These are phyloP conservation scores for Notarius quadriscutis DNA, from an alignment of 2,113 vertebrate species.

Conservation along the genomic window DNA sequence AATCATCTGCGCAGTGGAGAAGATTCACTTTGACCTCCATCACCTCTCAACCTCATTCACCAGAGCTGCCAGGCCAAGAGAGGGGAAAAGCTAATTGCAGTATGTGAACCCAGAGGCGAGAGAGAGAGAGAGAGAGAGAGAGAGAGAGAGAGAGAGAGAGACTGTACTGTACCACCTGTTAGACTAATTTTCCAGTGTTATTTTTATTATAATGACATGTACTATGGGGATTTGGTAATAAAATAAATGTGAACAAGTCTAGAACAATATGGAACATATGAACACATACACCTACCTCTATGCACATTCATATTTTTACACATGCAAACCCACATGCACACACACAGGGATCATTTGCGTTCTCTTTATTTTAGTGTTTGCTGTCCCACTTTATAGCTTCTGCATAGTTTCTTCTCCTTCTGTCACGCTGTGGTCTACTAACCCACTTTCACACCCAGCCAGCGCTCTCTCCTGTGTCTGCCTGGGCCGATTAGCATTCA, in stretches of 20 bases:
- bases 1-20: constrained; percentile 73
- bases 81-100: constrained; percentile 59
- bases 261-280: constrained; percentile 16
- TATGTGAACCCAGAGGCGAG: constrained; percentile 61
- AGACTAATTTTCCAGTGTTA: constrained; percentile 14
- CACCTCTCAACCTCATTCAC: constrained; percentile 67
- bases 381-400: constrained; percentile 65
- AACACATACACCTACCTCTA: neutral
- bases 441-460: constrained; percentile 74
- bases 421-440: constrained; percentile 70
- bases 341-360: constrained; percentile 50
- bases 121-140: constrained; percentile 54
- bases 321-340: neutral
- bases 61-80: constrained; percentile 51
- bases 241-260: constrained; percentile 23
- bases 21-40: constrained; percentile 76
- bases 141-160: constrained; percentile 53
- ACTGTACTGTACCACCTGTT: constrained; percentile 43
- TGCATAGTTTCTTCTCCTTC: constrained; percentile 33
- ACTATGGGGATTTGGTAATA: constrained; percentile 3
- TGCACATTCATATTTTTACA: constrained; percentile 13
- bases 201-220: constrained; percentile 20
- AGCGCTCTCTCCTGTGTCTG: constrained; percentile 68
- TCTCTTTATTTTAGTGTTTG: constrained; percentile 59
- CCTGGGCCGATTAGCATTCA: constrained; percentile 68